Evolutionary conservation across 1,140 invertebrate genomes (phyloP).

Genomic region (Pantala flavescens): DNA sequence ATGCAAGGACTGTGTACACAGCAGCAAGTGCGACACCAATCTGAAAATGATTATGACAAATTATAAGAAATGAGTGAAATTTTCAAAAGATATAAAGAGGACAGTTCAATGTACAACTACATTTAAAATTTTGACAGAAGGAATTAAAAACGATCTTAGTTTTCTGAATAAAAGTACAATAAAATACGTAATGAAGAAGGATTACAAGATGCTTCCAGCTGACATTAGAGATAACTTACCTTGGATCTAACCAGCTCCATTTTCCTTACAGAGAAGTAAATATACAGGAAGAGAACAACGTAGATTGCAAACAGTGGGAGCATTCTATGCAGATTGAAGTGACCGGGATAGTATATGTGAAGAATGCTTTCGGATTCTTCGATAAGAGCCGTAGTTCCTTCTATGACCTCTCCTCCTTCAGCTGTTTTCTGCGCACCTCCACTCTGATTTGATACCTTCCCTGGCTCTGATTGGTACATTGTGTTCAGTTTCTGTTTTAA

Average conservation of each 20-base stretch:
- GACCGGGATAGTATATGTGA: conserved; percentile 75
- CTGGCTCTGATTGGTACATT: conserved; percentile 57
- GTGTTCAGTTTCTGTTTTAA: conserved; percentile 55
- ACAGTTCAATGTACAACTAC: no score
- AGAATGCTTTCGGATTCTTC: conserved; percentile 29
- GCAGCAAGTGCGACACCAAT: conserved; percentile 81
- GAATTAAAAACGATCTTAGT: no score
- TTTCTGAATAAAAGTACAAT: no score
- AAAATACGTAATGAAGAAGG: no score
- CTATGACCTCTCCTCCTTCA: background rate
- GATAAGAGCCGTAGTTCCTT: background rate
- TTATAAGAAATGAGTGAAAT: no score
- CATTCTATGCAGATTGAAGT: conserved; percentile 77
- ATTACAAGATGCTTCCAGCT: no score
- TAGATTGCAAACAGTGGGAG: conserved; percentile 76
- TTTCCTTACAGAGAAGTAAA: conserved; percentile 91
- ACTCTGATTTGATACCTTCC: background rate
- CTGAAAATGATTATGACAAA: conserved; percentile 20
- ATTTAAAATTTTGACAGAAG: background rate
- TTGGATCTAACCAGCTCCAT: conserved; percentile 90
- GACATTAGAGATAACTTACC: conserved; percentile 23
- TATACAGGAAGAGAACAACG: conserved; percentile 74
- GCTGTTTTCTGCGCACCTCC: background rate
- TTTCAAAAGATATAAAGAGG: no score
- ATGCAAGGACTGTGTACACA: conserved; percentile 76